phyloP scores from a whole-genome alignment of 2,797 vertebrate genomes.

The Diplodus sargus region DNA sequence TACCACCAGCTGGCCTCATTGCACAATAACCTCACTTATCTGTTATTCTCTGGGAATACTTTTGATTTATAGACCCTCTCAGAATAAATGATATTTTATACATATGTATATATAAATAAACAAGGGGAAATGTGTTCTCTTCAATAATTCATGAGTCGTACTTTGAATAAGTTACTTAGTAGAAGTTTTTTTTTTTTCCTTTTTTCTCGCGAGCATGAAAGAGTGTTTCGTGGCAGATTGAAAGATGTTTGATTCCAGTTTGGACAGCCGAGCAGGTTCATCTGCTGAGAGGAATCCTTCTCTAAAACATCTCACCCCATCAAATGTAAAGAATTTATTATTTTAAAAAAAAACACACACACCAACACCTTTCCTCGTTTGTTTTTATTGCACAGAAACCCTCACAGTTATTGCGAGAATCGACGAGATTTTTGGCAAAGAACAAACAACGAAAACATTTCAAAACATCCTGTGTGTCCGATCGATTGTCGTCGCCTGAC shows the following conservation, averaged over 20 bases:
- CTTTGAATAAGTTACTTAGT: constrained; percentile 78
- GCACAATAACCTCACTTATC: constrained; percentile 88
- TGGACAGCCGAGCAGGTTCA: constrained; percentile 26
- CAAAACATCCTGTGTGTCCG: not conserved
- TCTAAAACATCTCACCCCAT: constrained; percentile 21
- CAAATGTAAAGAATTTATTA: constrained; percentile 40
- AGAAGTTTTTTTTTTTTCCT: constrained; percentile 69
- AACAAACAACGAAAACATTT: not conserved
- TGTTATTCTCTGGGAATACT: constrained; percentile 86
- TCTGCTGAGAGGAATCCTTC: constrained; percentile 6
- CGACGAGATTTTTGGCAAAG: constrained; percentile 5
- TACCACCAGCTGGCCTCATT: constrained; percentile 89
- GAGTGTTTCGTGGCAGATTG: constrained; percentile 43
- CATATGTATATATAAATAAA: constrained; percentile 90
- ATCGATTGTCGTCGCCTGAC: constrained; percentile 24
- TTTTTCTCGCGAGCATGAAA: constrained; percentile 28
- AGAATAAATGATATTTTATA: constrained; percentile 91
- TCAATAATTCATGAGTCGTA: constrained; percentile 87
- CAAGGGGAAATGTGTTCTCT: constrained; percentile 84
- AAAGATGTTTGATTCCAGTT: constrained; percentile 43
- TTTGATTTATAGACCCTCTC: constrained; percentile 90
- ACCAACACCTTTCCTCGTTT: not conserved
- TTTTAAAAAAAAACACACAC: not conserved
- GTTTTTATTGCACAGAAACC: not conserved
- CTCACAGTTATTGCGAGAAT: not conserved